Base-by-base conservation (phyloP, 2,113 vertebrate species). In the Dinomys branickii region DNA sequence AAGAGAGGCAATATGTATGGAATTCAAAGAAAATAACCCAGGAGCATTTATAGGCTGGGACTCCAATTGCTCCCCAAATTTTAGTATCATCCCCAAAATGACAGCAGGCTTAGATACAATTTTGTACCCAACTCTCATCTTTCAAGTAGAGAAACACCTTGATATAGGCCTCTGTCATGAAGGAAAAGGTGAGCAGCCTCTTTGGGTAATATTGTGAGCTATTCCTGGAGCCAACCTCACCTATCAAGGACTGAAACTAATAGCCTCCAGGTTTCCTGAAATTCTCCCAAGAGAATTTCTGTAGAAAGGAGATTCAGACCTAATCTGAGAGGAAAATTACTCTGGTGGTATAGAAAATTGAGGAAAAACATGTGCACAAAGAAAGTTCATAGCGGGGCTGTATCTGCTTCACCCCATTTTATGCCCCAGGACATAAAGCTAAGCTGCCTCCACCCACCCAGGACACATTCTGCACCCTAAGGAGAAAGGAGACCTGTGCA, bases 181-280 rank as follows among this genome's bases (percentile, higher is more conserved):
- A 7, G 11, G 2, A n/a, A 7, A 61, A 82, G 44, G n/a, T 9
- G 4, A 30, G 13, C 16, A n/a, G 30, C 35, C 14, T 0, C 1
- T 73, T 5, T 44, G 71, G 54, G 20, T 7, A 61, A 22, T 22
- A 35, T 10, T 9, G 0, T 44, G 22, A 87, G 35, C 11, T 6
- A 6, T 20, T 1, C 47, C 50, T 71, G 41, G 17, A 84, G 10
- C 56, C 26, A 35, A 7, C 19, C 22, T 26, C 50, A 22, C 5
- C 41, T 24, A 47, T 1, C 38, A 69, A 77, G 30, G 28, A 71
- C 63, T 10, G 0, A 85, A 80, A 54, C 17, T 24, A 26, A 56
- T 1, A 8, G 30, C 4, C 69, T 73, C 24, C 2, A 1, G n/a
- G 63, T 67, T 85, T 77, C 65, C 69, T 58, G 56, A 69, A 85